Evolutionary conservation across 2,888 invertebrate species (phyloP), one percentile per base, ranked within the genome.

Genomic region (Amaurobius ferox): DNA sequence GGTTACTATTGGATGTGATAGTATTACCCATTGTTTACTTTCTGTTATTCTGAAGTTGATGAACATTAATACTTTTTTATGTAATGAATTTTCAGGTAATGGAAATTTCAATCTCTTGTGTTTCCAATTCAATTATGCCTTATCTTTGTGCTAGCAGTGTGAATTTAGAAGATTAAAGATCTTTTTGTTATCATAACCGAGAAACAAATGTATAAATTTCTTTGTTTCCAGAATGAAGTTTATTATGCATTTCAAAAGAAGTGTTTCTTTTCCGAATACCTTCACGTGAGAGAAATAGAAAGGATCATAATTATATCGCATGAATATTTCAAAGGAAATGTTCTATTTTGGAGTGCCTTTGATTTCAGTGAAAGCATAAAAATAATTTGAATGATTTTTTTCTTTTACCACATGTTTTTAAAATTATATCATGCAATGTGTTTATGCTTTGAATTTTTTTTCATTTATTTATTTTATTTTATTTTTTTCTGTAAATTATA

Each of bases 111-210:
- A 44, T 44, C 44, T 16, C 44, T 2, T 16, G 44, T 16, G 44
- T 2, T 16, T 44, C 16, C 44, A 44, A 44, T 44, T 44, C 9
- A 44, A 44, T 16, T 44, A 44, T 16, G 16, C 16, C 44, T 44
- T 44, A 44, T 44, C 44, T 44, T 44, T 44, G n/a, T n/a, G n/a
- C n/a, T 44, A 16, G 11, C 44, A 44, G 44, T 16, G 16, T 16
- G 44, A 44, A 44, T 44, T 44, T 2, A 44, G 44, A 44, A 44
- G 44, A 44, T 44, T 44, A 44, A 44, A 44, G 44, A 44, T 44
- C 44, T 44, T 16, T 13, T 44, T 44, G 16, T 44, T 44, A 44
- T 44, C 44, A 16, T 2, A 44, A 16, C 44, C 2, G 9, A 16
- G 44, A 16, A 16, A 7, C 44, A 44, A 44, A 44, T 16, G 16